phyloP scores from a whole-genome alignment of 2,797 vertebrate species.

The Xenopus petersii region DNA sequence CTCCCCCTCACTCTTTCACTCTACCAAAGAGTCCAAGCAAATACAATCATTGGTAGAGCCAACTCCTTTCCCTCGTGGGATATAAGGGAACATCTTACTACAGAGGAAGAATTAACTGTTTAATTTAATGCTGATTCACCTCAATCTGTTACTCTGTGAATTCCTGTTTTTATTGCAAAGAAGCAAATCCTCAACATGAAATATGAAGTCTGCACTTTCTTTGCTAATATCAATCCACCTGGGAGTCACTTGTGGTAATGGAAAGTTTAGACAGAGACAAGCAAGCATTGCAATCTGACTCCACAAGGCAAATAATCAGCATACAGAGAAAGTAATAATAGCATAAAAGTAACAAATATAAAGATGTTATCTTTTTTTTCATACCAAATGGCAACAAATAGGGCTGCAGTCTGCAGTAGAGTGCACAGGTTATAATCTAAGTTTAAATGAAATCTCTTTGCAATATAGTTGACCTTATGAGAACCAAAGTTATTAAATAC shows the following conservation, averaged over 20 bases:
- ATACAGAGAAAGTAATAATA: conserved; percentile 21
- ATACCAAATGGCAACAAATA: conserved; percentile 35
- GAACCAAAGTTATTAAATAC: conserved; percentile 70
- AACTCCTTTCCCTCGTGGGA: background rate
- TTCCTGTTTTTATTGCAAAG: conserved; percentile 1
- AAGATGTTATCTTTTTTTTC: conserved; percentile 8
- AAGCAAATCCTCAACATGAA: background rate
- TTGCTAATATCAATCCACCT: conserved; percentile 58
- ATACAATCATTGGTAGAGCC: background rate
- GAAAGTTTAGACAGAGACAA: conserved; percentile 44
- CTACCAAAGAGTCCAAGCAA: background rate
- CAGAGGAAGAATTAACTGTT: background rate
- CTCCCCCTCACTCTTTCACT: background rate
- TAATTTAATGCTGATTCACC: conserved; percentile 4
- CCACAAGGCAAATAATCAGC: conserved; percentile 20
- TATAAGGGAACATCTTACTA: background rate
- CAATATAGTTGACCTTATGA: conserved; percentile 47
- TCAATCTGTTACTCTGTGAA: background rate
- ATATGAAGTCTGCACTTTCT: conserved; percentile 39
- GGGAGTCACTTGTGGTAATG: conserved; percentile 69
- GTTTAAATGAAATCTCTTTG: conserved; percentile 23
- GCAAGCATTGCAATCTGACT: conserved; percentile 15
- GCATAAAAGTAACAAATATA: background rate
- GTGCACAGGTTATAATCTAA: conserved; percentile 26
- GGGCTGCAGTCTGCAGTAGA: conserved; percentile 10